A percentile compares a stretch with the other conserved stretches of the same genome.
These are phyloP conservation scores for Microtus ochrogaster DNA, from an alignment of 2,113 vertebrate genomes.

Conservation along the genomic window DNA sequence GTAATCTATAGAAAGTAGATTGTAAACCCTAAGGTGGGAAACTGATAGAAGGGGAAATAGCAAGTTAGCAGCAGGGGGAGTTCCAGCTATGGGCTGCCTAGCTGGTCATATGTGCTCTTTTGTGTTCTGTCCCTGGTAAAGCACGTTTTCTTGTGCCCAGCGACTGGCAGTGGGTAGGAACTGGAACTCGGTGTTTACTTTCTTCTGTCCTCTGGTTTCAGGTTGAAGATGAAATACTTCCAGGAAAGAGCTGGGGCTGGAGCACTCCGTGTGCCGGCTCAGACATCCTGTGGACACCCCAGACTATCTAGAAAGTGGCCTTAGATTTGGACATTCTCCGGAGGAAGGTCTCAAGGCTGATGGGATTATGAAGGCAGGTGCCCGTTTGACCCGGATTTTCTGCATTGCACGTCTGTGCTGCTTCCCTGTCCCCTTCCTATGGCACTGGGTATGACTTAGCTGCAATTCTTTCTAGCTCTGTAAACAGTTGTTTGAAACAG, in stretches of 20 bases:
- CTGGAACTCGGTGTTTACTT: conserved; percentile 18
- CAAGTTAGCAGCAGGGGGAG: not conserved
- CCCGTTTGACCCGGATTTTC: not conserved
- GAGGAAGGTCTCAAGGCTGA: not conserved
- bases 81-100: not conserved
- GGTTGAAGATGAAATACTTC: conserved; percentile 58
- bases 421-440: not conserved
- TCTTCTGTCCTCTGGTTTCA: conserved; percentile 42
- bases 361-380: conserved; percentile 1
- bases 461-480: not conserved
- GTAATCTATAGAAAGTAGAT: not conserved
- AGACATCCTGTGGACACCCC: not conserved
- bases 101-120: not conserved
- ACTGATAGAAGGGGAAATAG: not conserved
- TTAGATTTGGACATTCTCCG: conserved; percentile 6
- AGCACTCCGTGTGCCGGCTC: not conserved
- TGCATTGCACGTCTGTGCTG: not conserved
- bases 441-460: not conserved
- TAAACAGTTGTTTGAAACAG: not conserved
- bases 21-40: not conserved
- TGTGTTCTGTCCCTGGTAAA: not conserved
- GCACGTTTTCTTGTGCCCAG: conserved; percentile 6
- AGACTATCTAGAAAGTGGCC: not conserved
- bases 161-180: not conserved
- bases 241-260: not conserved